Conservation (phyloP, 2,888 invertebrate genomes). For the Tachystola acroxantha region DNA sequence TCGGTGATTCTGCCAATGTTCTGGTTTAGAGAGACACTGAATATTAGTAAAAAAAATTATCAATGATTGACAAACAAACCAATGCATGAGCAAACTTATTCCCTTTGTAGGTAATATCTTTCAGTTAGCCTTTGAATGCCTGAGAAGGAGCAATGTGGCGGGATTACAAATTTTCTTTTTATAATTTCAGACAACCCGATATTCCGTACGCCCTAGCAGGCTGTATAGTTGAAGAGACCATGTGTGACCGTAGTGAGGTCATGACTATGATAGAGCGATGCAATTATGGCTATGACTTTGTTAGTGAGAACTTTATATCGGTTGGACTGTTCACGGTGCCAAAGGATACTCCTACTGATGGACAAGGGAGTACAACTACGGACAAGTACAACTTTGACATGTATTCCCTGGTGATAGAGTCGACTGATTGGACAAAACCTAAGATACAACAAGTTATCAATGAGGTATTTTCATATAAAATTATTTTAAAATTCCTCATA, state of each 20-base stretch:
- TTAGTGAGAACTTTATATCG: conserved; percentile 54
- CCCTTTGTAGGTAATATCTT: too few relatives aligned
- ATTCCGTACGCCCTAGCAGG: conserved; percentile 66
- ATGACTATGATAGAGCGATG: conserved; percentile 37
- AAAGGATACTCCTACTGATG: conserved; percentile 24
- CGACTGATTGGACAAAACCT: conserved; percentile 49
- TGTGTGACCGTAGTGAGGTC: conserved; percentile 39
- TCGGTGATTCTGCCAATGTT: too few relatives aligned
- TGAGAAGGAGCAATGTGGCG: too few relatives aligned
- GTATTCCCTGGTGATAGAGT: conserved; percentile 56
- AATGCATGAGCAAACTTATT: too few relatives aligned
- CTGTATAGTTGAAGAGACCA: conserved; percentile 61
- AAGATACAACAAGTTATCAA: conserved; percentile 51
- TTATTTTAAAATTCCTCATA: not conserved
- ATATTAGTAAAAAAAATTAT: too few relatives aligned
- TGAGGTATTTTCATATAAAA: conserved; percentile 34
- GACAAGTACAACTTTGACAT: conserved; percentile 50
- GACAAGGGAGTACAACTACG: conserved; percentile 4
- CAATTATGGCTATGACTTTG: conserved; percentile 38
- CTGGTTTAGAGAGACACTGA: too few relatives aligned
- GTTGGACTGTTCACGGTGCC: conserved; percentile 58
- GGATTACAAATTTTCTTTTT: too few relatives aligned
- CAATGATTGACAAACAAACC: too few relatives aligned
- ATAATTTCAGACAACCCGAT: conserved; percentile 58
- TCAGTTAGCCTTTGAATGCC: too few relatives aligned